phyloP scores from a whole-genome alignment of 2,113 vertebrate species.

The Gambusia holbrooki region DNA sequence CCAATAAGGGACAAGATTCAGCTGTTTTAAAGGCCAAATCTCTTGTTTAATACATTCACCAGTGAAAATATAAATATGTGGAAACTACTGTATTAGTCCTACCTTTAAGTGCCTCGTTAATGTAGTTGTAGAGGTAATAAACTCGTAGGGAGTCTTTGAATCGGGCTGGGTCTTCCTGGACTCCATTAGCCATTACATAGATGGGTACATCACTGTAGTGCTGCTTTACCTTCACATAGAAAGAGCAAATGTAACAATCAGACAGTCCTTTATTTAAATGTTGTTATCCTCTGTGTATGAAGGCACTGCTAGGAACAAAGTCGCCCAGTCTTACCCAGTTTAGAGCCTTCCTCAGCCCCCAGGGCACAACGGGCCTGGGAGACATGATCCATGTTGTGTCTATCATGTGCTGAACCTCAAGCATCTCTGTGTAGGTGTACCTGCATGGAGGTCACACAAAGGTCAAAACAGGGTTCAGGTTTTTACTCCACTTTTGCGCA shows the following conservation, averaged over 20 bases:
- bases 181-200: constrained; percentile 90
- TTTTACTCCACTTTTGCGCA: background rate
- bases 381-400: constrained; percentile 91
- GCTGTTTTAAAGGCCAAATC: background rate
- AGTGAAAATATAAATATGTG: background rate
- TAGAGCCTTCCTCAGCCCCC: constrained; percentile 90
- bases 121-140: constrained; percentile 91
- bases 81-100: constrained; percentile 39
- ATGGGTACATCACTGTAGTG: constrained; percentile 88
- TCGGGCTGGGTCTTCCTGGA: constrained; percentile 84
- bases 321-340: constrained; percentile 74
- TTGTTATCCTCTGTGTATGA: background rate
- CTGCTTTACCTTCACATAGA: constrained; percentile 81
- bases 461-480: background rate
- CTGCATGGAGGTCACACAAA: constrained; percentile 50
- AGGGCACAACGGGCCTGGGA: constrained; percentile 87
- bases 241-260: background rate
- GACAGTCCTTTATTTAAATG: background rate
- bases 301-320: background rate
- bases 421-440: constrained; percentile 82
- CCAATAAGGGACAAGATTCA: background rate
- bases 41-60: background rate
- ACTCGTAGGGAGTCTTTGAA: constrained; percentile 87
- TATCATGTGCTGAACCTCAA: constrained; percentile 89
- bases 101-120: constrained; percentile 98